These are phyloP conservation scores for Julus scandinavius DNA, from an alignment of 2,888 invertebrate genomes.

Conservation along the genomic window DNA sequence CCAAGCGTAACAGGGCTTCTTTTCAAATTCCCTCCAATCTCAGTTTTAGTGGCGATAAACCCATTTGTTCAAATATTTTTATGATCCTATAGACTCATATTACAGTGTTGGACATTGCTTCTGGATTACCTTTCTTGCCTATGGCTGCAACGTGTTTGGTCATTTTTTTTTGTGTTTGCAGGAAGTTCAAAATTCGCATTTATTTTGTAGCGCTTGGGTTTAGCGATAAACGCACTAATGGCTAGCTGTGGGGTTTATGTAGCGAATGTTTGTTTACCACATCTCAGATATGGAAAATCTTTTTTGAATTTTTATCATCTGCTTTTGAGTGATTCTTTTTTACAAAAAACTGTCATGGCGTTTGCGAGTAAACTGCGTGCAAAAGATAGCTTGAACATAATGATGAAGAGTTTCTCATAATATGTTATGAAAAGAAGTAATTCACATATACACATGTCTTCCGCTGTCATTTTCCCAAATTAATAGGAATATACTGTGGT, in stretches of 20 bases:
- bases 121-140: background rate
- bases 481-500: background rate
- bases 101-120: background rate
- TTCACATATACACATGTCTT: background rate
- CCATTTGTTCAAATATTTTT: constrained; percentile 42
- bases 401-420: background rate
- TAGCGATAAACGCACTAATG: background rate
- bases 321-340: background rate
- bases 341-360: constrained; percentile 21
- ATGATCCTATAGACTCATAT: background rate
- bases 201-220: background rate
- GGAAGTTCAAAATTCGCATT: constrained; percentile 22
- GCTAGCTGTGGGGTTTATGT: constrained; percentile 15
- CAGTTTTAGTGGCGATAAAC: constrained; percentile 19
- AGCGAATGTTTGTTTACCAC: background rate
- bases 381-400: background rate
- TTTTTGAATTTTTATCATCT: background rate
- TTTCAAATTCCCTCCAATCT: constrained; percentile 14
- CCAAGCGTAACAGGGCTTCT: background rate
- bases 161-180: background rate
- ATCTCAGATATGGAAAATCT: background rate
- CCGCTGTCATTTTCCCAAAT: background rate
- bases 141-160: background rate
- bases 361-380: background rate
- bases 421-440: background rate